phyloP scores from a whole-genome alignment of 2,797 vertebrate species.

The Eupleurogrammus muticus region DNA sequence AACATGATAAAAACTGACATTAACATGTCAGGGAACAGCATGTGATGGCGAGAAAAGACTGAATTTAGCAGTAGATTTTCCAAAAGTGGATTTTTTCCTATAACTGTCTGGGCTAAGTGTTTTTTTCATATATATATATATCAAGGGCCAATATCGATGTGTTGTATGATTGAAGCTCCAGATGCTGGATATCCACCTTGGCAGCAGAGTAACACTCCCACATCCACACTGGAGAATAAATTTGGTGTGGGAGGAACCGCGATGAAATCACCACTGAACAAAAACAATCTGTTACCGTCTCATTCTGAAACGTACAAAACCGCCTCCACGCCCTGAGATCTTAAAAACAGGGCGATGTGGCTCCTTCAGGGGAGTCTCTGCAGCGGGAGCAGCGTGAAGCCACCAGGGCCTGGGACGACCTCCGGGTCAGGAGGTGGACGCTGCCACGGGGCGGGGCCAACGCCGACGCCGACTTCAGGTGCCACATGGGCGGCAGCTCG shows the following conservation, averaged over 20 bases:
- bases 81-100: conserved; percentile 41
- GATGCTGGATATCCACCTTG: conserved; percentile 36
- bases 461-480: conserved; percentile 60
- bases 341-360: neutral
- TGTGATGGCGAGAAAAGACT: neutral
- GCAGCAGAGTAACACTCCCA: conserved; percentile 41
- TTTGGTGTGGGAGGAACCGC: conserved; percentile 17
- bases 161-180: conserved; percentile 64
- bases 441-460: conserved; percentile 9
- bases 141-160: conserved; percentile 37
- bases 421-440: conserved; percentile 46
- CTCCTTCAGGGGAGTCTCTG: conserved; percentile 64
- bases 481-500: conserved; percentile 51
- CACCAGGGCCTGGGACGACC: conserved; percentile 51
- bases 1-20: neutral
- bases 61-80: conserved; percentile 14
- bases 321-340: neutral
- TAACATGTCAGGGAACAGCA: neutral
- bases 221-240: conserved; percentile 38
- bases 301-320: neutral
- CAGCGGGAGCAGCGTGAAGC: conserved; percentile 61
- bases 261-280: conserved; percentile 4
- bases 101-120: conserved; percentile 21
- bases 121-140: conserved; percentile 10
- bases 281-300: neutral